Conservation (phyloP, 2,797 vertebrate genomes). For the Toxotes lorentzi region DNA sequence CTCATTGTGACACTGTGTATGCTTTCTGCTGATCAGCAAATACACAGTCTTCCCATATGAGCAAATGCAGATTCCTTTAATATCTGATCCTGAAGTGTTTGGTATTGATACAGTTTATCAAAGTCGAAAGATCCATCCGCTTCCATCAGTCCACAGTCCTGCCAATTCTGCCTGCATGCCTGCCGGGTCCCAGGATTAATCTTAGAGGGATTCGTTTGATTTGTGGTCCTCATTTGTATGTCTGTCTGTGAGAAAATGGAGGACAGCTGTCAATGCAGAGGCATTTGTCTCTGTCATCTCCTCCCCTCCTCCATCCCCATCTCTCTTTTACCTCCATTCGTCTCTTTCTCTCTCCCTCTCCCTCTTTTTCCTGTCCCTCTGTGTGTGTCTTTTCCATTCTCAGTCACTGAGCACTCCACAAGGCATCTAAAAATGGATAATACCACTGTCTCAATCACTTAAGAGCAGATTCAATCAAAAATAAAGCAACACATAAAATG, state of each 20-base stretch:
- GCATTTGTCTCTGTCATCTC: slow-evolving; percentile 87
- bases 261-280: slow-evolving; percentile 87
- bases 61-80: slow-evolving; percentile 67
- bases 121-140: slow-evolving; percentile 76
- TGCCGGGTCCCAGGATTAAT: slow-evolving; percentile 74
- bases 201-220: slow-evolving; percentile 79
- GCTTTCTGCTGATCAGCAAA: slow-evolving; percentile 32
- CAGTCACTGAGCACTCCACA: slow-evolving; percentile 70
- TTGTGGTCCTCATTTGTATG: slow-evolving; percentile 84
- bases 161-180: slow-evolving; percentile 68
- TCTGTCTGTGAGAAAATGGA: slow-evolving; percentile 86
- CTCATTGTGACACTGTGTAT: slow-evolving; percentile 7
- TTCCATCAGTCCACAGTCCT: slow-evolving; percentile 72
- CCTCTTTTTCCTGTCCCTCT: slow-evolving; percentile 21
- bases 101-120: slow-evolving; percentile 81
- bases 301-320: slow-evolving; percentile 69
- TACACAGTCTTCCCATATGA: slow-evolving; percentile 19
- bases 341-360: slow-evolving; percentile 40
- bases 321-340: slow-evolving; percentile 32
- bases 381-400: slow-evolving; percentile 62
- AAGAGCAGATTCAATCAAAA: slow-evolving; percentile 87
- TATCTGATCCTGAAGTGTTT: slow-evolving; percentile 75
- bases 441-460: slow-evolving; percentile 85
- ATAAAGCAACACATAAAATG: slow-evolving; percentile 87
- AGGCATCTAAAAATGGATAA: slow-evolving; percentile 81